Percentiles rank a stretch among this genome's conserved stretches.
Evolutionary conservation across 2,797 vertebrate genomes (phyloP).

Genomic region (Picus viridis): DNA sequence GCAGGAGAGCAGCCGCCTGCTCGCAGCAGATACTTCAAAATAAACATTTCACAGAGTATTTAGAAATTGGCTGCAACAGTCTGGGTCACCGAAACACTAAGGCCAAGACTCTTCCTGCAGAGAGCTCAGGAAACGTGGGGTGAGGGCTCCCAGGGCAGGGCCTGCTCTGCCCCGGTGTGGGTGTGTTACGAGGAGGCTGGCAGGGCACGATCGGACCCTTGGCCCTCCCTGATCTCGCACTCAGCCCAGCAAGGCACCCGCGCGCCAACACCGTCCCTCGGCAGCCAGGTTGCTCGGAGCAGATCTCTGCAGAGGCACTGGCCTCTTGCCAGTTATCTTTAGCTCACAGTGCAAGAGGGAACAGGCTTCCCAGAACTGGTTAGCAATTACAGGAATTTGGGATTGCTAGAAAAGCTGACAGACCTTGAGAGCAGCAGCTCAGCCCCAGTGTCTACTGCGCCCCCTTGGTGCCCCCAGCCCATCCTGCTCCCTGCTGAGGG

Average conservation of each 20-base stretch:
- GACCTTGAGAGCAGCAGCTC: background rate
- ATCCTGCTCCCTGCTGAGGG: background rate
- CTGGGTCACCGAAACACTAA: slow-evolving; percentile 20
- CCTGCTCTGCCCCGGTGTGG: background rate
- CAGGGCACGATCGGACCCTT: background rate
- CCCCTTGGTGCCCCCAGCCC: accelerated
- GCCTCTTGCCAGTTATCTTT: background rate
- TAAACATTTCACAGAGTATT: slow-evolving; percentile 20
- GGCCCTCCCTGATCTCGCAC: background rate
- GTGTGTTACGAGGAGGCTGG: background rate
- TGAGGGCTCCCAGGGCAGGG: background rate
- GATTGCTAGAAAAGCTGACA: background rate
- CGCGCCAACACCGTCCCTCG: accelerated
- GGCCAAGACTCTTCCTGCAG: background rate
- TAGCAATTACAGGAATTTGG: background rate
- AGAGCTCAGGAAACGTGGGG: background rate
- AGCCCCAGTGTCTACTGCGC: accelerated
- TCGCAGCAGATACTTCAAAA: background rate
- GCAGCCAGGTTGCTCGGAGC: background rate
- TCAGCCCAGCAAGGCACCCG: accelerated
- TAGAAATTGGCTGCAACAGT: slow-evolving; percentile 31
- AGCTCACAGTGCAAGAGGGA: background rate
- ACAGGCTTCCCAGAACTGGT: background rate
- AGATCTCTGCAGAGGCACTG: background rate
- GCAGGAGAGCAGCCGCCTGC: background rate